These are phyloP conservation scores for Aphaenogaster rudis DNA, from an alignment of 1,140 invertebrate genomes.

Conservation along the genomic window DNA sequence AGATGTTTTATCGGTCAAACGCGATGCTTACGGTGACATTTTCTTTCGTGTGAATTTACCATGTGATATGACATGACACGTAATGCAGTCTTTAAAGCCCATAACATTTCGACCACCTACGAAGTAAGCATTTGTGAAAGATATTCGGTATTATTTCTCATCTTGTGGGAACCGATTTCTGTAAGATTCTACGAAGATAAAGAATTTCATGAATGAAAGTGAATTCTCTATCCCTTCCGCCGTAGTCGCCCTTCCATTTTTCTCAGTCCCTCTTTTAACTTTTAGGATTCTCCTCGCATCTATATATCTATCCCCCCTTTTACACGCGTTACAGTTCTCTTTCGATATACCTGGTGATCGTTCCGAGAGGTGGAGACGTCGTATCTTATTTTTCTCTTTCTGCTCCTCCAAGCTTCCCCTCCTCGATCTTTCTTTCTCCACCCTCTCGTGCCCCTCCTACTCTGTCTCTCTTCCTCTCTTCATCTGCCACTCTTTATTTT, in stretches of 20 bases:
- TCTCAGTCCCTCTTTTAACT: slow-evolving; percentile 30
- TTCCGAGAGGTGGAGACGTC: slow-evolving; percentile 50
- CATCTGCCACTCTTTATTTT: slow-evolving; percentile 53
- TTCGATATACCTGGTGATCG: slow-evolving; percentile 58
- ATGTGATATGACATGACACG: slow-evolving; percentile 48
- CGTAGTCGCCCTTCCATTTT: slow-evolving; percentile 57
- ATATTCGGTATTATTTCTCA: slow-evolving; percentile 75
- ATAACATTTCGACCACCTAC: slow-evolving; percentile 73
- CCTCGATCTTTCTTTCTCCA: slow-evolving; percentile 51
- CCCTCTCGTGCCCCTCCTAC: slow-evolving; percentile 42
- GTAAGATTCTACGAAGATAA: slow-evolving; percentile 68
- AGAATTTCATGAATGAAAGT: slow-evolving; percentile 80
- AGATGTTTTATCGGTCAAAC: background rate
- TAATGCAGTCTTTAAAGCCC: slow-evolving; percentile 70
- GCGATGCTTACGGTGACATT: background rate
- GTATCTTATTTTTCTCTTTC: slow-evolving; percentile 51
- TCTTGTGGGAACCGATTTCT: slow-evolving; percentile 79
- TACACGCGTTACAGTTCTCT: slow-evolving; percentile 55
- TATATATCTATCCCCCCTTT: slow-evolving; percentile 52
- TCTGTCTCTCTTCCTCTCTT: slow-evolving; percentile 34
- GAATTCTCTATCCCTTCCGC: background rate
- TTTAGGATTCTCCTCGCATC: slow-evolving; percentile 10
- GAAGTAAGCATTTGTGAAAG: slow-evolving; percentile 64
- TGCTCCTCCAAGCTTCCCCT: background rate
- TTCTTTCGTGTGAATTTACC: slow-evolving; percentile 57